phyloP scores from a whole-genome alignment of 1,140 invertebrate genomes.

The Idris sp. region DNA sequence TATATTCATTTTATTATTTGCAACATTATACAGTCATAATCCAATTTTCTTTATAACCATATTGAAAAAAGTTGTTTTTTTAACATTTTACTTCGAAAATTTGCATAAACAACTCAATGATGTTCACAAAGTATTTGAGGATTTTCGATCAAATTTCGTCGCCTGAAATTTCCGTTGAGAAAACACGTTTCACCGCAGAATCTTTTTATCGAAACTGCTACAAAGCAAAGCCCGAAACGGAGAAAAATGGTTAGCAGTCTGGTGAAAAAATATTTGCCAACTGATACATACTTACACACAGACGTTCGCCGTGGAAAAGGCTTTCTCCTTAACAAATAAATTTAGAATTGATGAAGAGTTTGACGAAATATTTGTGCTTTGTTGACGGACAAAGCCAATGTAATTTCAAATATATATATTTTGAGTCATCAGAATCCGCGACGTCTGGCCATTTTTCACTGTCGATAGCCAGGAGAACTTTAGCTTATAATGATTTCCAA shows the following conservation, averaged over 20 bases:
- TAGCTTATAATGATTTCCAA: conserved; percentile 52
- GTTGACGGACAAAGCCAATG: conserved; percentile 32
- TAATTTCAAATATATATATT: conserved; percentile 40
- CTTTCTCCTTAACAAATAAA: conserved; percentile 20
- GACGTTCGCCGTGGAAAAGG: too few relatives aligned
- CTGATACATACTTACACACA: neutral
- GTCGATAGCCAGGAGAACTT: conserved; percentile 33
- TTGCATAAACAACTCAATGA: too few relatives aligned
- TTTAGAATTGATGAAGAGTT: conserved; percentile 46
- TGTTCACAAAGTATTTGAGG: too few relatives aligned
- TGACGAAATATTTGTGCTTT: conserved; percentile 43
- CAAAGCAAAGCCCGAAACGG: too few relatives aligned
- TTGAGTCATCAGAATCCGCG: conserved; percentile 32
- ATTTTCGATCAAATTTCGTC: too few relatives aligned
- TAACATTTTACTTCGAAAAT: too few relatives aligned
- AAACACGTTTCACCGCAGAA: conserved; percentile 11
- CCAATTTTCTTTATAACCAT: too few relatives aligned
- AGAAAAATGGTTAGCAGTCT: neutral
- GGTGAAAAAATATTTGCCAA: conserved; percentile 40
- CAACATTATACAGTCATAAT: too few relatives aligned
- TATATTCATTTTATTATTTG: too few relatives aligned
- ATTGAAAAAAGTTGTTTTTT: too few relatives aligned
- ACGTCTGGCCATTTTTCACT: conserved; percentile 53
- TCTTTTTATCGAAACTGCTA: too few relatives aligned
- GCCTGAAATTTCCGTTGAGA: conserved; percentile 7